Base-by-base conservation (phyloP, 2,888 invertebrate genomes). In the Pecten maximus region DNA sequence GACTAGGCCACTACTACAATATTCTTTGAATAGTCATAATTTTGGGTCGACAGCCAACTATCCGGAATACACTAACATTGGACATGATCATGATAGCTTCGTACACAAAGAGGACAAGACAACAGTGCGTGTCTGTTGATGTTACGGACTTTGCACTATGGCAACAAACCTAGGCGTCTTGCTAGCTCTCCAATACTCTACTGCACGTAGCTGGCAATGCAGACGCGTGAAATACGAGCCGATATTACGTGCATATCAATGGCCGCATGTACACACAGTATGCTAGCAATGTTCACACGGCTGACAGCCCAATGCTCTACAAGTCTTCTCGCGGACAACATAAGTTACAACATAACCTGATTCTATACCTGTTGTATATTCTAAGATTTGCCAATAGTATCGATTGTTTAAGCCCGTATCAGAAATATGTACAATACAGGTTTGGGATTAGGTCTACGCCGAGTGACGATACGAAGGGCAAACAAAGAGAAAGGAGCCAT, bases 401-500 rank as follows among this genome's bases (percentile, higher is more conserved):
- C 4, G 23, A 88, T 44, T 88, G 48, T 28, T 74, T 35, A 74
- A 40, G 23, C 16, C 23, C n/a, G 10, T n/a, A 28, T 39, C 2
- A 87, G 87, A 40, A 3, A 87, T 87, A 16, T 87, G 35, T n/a
- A 87, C 87, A 40, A 12, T 19, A 40, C n/a, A 35, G 39, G 2
- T 44, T 28, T 6, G 23, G 87, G 39, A 87, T 40, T 40, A 44
- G n/a, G 44, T 44, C 28, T 88, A 12, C 40, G 3, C 48, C 28
- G 23, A 88, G n/a, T 44, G 28, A 8, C 88, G 40, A 87, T 6
- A 8, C 74, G 40, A 89, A 54, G 89, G 23, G 54, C 60, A 39
- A 74, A 54, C 89, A 60, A 54, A 89, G 89, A 74, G 39, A 74
- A 89, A 89, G 60, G 54, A 89, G 89, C 89, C 89, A 89, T 89